phyloP scores from a whole-genome alignment of 2,797 vertebrate genomes.

The Mus minutoides region DNA sequence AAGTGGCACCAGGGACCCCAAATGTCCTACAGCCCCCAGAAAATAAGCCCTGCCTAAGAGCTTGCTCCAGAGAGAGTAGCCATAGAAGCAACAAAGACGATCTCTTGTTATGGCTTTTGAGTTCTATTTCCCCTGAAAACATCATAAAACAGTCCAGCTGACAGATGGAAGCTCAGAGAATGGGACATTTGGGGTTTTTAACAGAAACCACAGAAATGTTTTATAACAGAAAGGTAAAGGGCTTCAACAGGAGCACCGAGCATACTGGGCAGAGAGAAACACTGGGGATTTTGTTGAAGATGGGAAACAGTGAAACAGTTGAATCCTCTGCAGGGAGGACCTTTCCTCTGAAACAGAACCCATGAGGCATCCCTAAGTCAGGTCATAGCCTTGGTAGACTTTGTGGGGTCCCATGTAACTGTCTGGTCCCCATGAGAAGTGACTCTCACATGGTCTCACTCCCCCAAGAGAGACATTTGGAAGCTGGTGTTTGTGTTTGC shows the following conservation, averaged over 20 bases:
- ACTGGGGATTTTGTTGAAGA: neutral
- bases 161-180: neutral
- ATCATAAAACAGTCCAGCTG: neutral
- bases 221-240: neutral
- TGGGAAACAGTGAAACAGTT: neutral
- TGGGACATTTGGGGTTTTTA: neutral
- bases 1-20: too few relatives aligned
- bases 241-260: neutral
- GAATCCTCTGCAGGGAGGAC: neutral
- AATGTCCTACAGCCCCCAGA: neutral
- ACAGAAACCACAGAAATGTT: neutral
- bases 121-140: neutral
- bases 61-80: neutral
- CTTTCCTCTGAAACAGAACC: neutral
- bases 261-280: neutral
- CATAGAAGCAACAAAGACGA: neutral
- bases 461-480: fast-evolving
- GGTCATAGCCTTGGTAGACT: neutral
- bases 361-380: neutral
- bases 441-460: neutral
- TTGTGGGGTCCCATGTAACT: neutral
- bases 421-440: neutral
- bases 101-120: neutral
- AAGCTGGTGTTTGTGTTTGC: conserved; percentile 32
- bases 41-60: neutral